These are phyloP conservation scores for Trissolcus basalis DNA, from an alignment of 1,140 invertebrate species.

Conservation along the genomic window DNA sequence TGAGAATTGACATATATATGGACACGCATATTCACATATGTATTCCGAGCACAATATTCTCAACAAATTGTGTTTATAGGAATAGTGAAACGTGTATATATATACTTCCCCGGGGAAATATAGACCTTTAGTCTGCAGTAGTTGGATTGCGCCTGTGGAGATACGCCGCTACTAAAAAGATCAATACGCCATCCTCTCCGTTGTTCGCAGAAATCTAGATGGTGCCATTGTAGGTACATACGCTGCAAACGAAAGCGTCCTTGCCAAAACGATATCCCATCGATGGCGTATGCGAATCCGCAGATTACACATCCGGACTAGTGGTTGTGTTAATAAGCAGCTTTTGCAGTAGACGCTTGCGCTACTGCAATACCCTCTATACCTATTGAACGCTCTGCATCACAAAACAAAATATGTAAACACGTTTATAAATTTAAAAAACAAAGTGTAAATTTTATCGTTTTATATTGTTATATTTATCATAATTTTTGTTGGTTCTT, in stretches of 20 bases:
- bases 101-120: slow-evolving; percentile 75
- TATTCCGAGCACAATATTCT: slow-evolving; percentile 69
- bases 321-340: slow-evolving; percentile 50
- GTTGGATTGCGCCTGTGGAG: slow-evolving; percentile 73
- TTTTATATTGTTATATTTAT: slow-evolving; percentile 42
- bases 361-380: slow-evolving; percentile 39
- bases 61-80: slow-evolving; percentile 76
- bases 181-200: slow-evolving; percentile 75
- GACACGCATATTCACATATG: slow-evolving; percentile 58
- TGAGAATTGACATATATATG: slow-evolving; percentile 51
- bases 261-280: slow-evolving; percentile 59
- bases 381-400: slow-evolving; percentile 37
- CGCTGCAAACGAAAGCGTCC: slow-evolving; percentile 57
- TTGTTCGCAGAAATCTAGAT: slow-evolving; percentile 69
- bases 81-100: slow-evolving; percentile 71
- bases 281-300: slow-evolving; percentile 47
- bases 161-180: slow-evolving; percentile 75
- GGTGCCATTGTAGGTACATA: slow-evolving; percentile 65
- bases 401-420: slow-evolving; percentile 41
- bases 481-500: no score
- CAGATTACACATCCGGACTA: slow-evolving; percentile 48
- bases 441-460: background rate
- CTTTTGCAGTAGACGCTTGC: slow-evolving; percentile 37
- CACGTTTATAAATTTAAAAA: slow-evolving; percentile 49
- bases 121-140: slow-evolving; percentile 72